Conservation (phyloP, 2,888 invertebrate genomes). For the Protodeltote pygarga region DNA sequence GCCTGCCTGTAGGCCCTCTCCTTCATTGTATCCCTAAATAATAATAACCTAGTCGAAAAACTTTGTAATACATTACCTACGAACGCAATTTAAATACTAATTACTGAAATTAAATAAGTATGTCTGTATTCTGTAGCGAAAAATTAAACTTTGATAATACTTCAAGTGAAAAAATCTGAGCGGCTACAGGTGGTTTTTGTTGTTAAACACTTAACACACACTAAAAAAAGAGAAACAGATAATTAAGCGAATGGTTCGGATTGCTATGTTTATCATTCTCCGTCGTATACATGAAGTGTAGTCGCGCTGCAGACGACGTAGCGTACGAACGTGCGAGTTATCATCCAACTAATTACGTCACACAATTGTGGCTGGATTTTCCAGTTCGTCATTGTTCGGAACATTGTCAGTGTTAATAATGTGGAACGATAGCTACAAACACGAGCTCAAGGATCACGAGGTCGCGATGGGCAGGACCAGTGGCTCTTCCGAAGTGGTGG, state of each 20-base stretch:
- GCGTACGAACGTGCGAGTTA: constrained; percentile 55
- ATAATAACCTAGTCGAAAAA: too few species aligned
- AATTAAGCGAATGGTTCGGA: constrained; percentile 31
- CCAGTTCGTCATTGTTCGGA: constrained; percentile 4
- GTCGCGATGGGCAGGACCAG: constrained; percentile 48
- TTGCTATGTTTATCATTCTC: constrained; percentile 39
- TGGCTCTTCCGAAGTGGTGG: constrained; percentile 61
- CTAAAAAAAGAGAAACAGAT: constrained; percentile 43
- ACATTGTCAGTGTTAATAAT: constrained; percentile 51
- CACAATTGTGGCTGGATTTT: constrained; percentile 2
- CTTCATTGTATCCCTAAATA: too few species aligned
- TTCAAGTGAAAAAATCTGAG: too few species aligned
- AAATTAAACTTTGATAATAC: too few species aligned
- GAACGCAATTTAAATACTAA: too few species aligned
- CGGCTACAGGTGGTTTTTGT: too few species aligned
- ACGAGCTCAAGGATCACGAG: constrained; percentile 44
- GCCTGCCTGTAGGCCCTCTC: too few species aligned
- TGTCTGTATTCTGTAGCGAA: too few species aligned
- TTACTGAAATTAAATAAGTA: too few species aligned
- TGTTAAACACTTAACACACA: background rate
- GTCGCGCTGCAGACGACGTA: constrained; percentile 58
- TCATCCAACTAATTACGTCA: constrained; percentile 47
- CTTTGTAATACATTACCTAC: too few species aligned
- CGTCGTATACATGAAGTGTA: constrained; percentile 50
- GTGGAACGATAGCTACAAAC: constrained; percentile 55